Evolutionary conservation across 2,113 vertebrate species (phyloP).

Genomic region (Monopterus albus): DNA sequence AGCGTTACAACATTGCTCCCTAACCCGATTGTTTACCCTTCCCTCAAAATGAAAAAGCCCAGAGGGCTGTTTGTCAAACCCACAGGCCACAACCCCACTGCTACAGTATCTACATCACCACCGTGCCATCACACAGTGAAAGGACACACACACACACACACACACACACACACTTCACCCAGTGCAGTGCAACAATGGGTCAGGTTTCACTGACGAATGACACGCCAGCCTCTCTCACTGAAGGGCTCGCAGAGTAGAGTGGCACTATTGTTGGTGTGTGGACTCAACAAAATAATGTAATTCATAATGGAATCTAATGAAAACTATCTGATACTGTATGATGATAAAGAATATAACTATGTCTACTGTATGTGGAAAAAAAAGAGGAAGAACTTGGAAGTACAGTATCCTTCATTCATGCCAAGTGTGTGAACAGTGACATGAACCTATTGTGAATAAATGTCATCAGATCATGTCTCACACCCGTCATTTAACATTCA

Average conservation of each 20-base stretch:
- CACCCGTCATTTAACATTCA: constrained; percentile 32
- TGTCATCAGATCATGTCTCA: constrained; percentile 12
- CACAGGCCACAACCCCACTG: constrained; percentile 22
- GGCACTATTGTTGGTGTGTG: constrained; percentile 11
- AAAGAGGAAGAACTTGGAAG: background rate
- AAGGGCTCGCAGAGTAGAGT: constrained; percentile 14
- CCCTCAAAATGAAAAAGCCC: constrained; percentile 59
- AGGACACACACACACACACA: no score
- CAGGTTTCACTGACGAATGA: constrained; percentile 38
- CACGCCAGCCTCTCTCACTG: constrained; percentile 1
- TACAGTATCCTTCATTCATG: background rate
- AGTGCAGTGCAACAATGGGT: constrained; percentile 22
- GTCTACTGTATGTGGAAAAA: no score
- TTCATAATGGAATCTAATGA: constrained; percentile 11
- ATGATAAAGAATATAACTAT: no score
- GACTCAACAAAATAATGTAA: constrained; percentile 23
- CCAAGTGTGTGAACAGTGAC: background rate
- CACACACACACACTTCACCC: constrained; percentile 20
- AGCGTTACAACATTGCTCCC: constrained; percentile 59
- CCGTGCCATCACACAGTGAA: constrained; percentile 24
- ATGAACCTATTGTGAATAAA: background rate
- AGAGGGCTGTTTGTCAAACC: constrained; percentile 55
- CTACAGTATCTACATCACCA: constrained; percentile 13
- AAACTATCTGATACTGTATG: constrained; percentile 1
- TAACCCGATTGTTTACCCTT: constrained; percentile 70